Percentiles rank a stretch among this genome's conserved stretches.
phyloP scores from a whole-genome alignment of 2,797 vertebrate genomes.

The Gambelia wislizenii region DNA sequence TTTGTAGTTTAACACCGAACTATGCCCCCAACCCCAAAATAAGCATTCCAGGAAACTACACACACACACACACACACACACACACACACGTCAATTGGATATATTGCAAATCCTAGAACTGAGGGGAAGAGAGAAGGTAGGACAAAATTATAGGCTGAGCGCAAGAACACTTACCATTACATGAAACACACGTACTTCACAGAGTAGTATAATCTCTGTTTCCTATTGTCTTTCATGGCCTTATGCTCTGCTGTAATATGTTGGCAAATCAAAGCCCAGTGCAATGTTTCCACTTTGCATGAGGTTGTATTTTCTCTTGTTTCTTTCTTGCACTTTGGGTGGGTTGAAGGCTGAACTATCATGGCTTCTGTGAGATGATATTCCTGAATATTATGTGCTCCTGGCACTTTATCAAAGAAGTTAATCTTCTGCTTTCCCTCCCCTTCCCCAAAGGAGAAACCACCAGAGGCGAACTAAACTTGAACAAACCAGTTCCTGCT shows the following conservation, averaged over 20 bases:
- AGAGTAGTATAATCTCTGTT: background rate
- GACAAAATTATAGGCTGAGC: background rate
- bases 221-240: conserved; percentile 16
- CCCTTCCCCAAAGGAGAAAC: conserved; percentile 14
- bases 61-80: too few species aligned
- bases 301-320: conserved; percentile 10
- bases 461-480: conserved; percentile 27
- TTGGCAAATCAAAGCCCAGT: conserved; percentile 36
- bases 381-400: conserved; percentile 17
- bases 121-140: background rate
- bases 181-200: background rate
- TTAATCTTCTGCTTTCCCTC: conserved; percentile 22
- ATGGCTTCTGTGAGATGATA: background rate
- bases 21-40: background rate
- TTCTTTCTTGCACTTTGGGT: conserved; percentile 13
- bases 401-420: conserved; percentile 27
- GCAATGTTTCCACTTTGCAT: conserved; percentile 24
- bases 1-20: background rate
- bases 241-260: background rate
- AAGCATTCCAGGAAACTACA: background rate
- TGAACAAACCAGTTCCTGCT: conserved; percentile 27
- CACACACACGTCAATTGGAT: background rate
- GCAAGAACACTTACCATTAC: background rate
- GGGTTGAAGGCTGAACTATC: conserved; percentile 12
- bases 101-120: background rate